Percentiles rank a stretch among this genome's conserved stretches.
Conservation (phyloP, 1,140 invertebrate species). For the Calephelis virginiensis region DNA sequence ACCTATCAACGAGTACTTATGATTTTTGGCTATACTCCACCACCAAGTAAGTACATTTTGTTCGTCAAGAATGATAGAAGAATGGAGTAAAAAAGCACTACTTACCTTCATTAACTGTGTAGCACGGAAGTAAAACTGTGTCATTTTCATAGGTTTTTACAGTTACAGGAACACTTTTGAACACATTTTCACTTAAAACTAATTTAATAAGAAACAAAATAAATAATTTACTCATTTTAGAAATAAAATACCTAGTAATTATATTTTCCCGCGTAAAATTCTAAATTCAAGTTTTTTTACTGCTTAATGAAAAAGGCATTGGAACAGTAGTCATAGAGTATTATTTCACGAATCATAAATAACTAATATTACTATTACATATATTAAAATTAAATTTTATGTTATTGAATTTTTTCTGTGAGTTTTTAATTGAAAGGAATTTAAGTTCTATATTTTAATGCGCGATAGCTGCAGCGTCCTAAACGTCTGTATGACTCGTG, state of each 20-base stretch:
- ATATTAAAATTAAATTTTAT: no score
- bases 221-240: constrained; percentile 20
- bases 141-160: constrained; percentile 87
- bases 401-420: no score
- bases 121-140: constrained; percentile 86
- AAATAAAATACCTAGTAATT: neutral
- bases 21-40: no score
- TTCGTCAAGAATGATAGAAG: no score
- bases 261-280: neutral
- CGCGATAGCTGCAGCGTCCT: constrained; percentile 36
- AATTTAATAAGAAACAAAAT: constrained; percentile 27
- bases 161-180: constrained; percentile 83
- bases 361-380: no score
- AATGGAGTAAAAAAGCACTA: constrained; percentile 17
- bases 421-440: neutral
- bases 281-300: neutral
- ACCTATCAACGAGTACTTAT: no score
- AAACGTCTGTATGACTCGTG: constrained; percentile 33
- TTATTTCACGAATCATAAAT: no score
- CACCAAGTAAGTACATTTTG: neutral
- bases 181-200: constrained; percentile 45
- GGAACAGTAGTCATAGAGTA: no score
- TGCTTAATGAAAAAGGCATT: neutral
- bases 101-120: constrained; percentile 65
- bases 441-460: constrained; percentile 18